Base-by-base conservation (phyloP, 1,140 invertebrate genomes). In the Eupeodes corollae region DNA sequence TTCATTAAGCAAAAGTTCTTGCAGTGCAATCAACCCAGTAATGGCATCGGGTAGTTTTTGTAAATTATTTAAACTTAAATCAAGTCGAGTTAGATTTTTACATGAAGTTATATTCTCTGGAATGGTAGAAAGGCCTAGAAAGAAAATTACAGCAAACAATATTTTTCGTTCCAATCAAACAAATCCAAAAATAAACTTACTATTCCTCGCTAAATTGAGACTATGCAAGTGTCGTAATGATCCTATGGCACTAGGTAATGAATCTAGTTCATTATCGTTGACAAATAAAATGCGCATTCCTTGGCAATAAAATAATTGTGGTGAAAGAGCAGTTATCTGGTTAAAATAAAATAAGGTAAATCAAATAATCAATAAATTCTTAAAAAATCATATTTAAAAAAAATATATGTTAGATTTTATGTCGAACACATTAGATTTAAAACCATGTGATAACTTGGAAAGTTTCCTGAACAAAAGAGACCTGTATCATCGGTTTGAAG, bases 1-100 rank as follows among this genome's bases (percentile, higher is more conserved):
- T 70, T 98, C 91, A 73, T 96, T 97, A 41, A 98, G 73, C 61
- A 89, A 90, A 40, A 98, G 73, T 66, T 96, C 90, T 63, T 91
- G 84, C 50, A 98, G 72, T 55, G 87, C 88, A 55, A 88, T 80
- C 31, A 98, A 76, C 59, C 91, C 90, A 44, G 91, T 94, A 55
- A 97, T 82, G 41, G 87, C 87, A 70, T 93, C 89, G 13, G 94
- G 93, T 35, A 98, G 76, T 59, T 88, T 86, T 59, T 86, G 81
- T 46, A 97, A 74, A 37, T 88, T 89, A 71, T 96, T 96, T 46
- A 87, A 83, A 73, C 89, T 93, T 52, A 91, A 79, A 74, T 95
- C 88, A 60, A 95, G 76, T 49, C 84, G 78, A 52, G 78, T 79
- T 48, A 97, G 73, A 71, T 88, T 84, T 69, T 88, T 90, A 62